Evolutionary conservation across 2,888 invertebrate genomes (phyloP).

Genomic region (Caenorhabditis sp.): DNA sequence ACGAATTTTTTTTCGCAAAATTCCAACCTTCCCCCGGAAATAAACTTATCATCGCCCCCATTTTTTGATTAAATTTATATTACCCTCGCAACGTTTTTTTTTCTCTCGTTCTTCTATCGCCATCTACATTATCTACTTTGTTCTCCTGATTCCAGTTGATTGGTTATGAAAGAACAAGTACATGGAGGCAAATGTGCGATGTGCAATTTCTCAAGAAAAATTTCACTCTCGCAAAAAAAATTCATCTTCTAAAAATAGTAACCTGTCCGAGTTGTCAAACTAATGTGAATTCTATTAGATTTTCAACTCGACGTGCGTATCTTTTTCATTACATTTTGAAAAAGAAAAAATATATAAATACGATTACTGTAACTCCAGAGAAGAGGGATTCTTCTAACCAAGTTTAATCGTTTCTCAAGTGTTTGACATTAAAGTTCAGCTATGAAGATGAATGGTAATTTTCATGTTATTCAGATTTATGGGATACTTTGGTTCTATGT

Average conservation of each 20-base stretch:
- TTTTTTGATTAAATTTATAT: neutral
- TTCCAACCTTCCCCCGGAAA: neutral
- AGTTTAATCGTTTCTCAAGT: neutral
- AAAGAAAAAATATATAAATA: no score
- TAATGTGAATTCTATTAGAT: constrained; percentile 1
- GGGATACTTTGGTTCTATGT: neutral
- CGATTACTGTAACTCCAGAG: neutral
- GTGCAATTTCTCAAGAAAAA: neutral
- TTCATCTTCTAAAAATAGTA: neutral
- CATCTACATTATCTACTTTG: neutral
- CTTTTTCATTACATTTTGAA: neutral
- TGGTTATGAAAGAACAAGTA: neutral
- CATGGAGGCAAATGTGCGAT: neutral
- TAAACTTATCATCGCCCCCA: neutral
- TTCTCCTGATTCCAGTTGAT: neutral
- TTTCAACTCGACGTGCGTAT: neutral
- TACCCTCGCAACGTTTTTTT: neutral
- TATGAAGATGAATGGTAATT: neutral
- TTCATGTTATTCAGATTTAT: neutral
- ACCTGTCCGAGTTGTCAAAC: neutral
- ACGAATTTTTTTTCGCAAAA: neutral
- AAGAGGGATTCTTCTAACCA: no score
- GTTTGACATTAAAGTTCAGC: neutral
- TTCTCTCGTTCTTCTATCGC: neutral
- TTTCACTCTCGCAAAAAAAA: neutral